Evolutionary conservation across 2,888 invertebrate species (phyloP).

Genomic region (Drosophila nr. medialis): DNA sequence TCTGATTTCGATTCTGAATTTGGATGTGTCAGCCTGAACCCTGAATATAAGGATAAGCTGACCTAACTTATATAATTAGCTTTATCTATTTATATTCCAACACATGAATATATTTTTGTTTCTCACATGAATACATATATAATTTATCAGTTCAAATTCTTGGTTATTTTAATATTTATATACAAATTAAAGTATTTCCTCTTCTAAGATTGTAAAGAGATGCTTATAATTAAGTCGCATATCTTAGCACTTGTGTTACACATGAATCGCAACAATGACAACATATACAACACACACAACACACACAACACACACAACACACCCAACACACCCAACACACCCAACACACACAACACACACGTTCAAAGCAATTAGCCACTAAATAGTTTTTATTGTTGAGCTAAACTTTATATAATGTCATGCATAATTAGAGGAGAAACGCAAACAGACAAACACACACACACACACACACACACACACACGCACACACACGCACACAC

Average conservation of each 20-base stretch:
- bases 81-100: neutral
- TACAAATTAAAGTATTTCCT: neutral
- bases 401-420: constrained; percentile 77
- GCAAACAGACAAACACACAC: constrained; percentile 5
- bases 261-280: constrained; percentile 4
- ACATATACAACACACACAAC: constrained; percentile 8
- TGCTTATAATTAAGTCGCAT: neutral
- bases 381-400: constrained; percentile 79
- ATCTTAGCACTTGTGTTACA: neutral
- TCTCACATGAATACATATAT: neutral
- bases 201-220: neutral
- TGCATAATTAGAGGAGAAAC: constrained; percentile 65
- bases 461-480: constrained; percentile 8
- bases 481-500: neutral
- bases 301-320: no score
- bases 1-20: neutral
- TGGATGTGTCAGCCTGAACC: neutral
- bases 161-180: neutral
- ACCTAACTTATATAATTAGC: neutral
- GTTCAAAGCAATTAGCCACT: constrained; percentile 67
- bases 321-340: constrained; percentile 9
- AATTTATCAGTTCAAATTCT: neutral
- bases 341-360: neutral
- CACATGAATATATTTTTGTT: neutral
- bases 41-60: neutral